These are phyloP conservation scores for Drosophila mercatorum DNA, from an alignment of 2,888 invertebrate species.

Conservation along the genomic window DNA sequence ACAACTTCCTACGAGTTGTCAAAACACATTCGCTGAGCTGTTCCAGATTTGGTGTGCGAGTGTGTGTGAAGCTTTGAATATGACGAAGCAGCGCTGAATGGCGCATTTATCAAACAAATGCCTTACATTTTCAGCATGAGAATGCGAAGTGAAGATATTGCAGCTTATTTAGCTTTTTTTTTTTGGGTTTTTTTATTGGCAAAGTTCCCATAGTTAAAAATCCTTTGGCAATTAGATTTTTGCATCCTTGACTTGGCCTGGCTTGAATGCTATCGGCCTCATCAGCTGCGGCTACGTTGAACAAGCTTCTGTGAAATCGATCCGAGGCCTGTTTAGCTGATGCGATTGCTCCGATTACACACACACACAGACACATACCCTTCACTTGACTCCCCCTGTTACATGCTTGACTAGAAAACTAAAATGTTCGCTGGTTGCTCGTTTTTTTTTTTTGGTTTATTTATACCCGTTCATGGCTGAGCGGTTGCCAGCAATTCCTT, in stretches of 20 bases:
- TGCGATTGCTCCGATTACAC: constrained; percentile 60
- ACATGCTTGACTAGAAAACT: constrained; percentile 47
- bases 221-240: constrained; percentile 6
- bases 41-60: constrained; percentile 55
- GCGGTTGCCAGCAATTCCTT: constrained; percentile 54
- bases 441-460: neutral
- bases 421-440: constrained; percentile 31
- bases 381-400: constrained; percentile 44
- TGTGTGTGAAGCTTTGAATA: constrained; percentile 59
- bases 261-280: constrained; percentile 39
- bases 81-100: constrained; percentile 57
- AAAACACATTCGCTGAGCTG: constrained; percentile 56
- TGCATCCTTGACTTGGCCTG: constrained; percentile 21
- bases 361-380: constrained; percentile 32
- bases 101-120: constrained; percentile 61
- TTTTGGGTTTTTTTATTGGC: neutral
- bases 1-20: constrained; percentile 62
- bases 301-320: constrained; percentile 65
- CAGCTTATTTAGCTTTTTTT: neutral
- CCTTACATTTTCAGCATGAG: constrained; percentile 29
- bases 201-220: constrained; percentile 7
- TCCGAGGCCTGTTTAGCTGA: constrained; percentile 45
- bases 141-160: constrained; percentile 1
- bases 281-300: constrained; percentile 38
- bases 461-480: constrained; percentile 38